phyloP scores from a whole-genome alignment of 2,113 vertebrate species.

The Chrysochloris asiatica region DNA sequence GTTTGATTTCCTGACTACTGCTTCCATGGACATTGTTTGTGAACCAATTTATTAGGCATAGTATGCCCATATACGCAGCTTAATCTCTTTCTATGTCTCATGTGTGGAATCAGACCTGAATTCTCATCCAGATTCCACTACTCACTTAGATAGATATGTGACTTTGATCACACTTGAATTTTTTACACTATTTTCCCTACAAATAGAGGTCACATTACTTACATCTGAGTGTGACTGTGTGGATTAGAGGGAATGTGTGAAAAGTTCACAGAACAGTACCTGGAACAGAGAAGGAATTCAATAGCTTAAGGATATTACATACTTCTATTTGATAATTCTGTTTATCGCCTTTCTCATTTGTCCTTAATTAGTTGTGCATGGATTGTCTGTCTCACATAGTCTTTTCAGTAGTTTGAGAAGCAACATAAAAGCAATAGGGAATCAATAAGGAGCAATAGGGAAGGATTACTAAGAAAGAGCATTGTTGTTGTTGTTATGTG shows the following conservation, averaged over 20 bases:
- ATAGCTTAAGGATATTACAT: background rate
- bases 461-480: slow-evolving; percentile 11
- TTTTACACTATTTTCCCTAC: background rate
- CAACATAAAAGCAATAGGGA: background rate
- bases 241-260: background rate
- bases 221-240: background rate
- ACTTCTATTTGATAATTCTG: background rate
- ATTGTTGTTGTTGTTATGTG: too few relatives aligned
- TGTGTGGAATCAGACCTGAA: background rate
- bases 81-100: slow-evolving; percentile 29
- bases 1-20: background rate
- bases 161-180: too few relatives aligned
- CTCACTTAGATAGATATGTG: too few relatives aligned
- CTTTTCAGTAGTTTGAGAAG: slow-evolving; percentile 17
- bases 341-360: slow-evolving; percentile 16
- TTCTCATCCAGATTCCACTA: slow-evolving; percentile 24
- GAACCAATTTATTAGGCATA: background rate
- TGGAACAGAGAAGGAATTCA: background rate
- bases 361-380: slow-evolving; percentile 1
- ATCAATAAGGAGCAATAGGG: background rate
- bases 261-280: background rate
- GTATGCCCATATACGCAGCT: background rate
- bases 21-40: background rate
- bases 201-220: background rate
- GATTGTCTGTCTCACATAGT: background rate